A percentile compares a stretch with the other conserved stretches of the same genome.
Conservation (phyloP, 1,140 invertebrate genomes). For the Diabrotica undecimpunctata region DNA sequence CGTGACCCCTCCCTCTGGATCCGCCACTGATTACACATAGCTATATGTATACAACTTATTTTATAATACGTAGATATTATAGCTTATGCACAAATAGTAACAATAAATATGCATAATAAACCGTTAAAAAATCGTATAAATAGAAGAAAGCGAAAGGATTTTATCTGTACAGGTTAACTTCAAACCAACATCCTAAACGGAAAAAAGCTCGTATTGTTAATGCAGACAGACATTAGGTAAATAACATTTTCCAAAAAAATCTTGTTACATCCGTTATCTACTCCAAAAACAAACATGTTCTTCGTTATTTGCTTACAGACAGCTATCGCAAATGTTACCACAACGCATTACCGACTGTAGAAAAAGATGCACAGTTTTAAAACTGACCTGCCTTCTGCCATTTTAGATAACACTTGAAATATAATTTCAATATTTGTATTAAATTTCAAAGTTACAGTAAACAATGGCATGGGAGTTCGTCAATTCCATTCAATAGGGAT, state of each 20-base stretch:
- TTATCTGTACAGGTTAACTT: not conserved
- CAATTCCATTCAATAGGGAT: too few species aligned
- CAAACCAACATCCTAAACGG: not conserved
- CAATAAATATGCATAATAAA: too few species aligned
- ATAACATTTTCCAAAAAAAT: not conserved
- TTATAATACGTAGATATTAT: too few species aligned
- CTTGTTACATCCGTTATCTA: not conserved
- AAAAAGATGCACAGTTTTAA: not conserved
- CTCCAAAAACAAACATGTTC: not conserved
- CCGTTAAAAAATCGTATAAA: too few species aligned
- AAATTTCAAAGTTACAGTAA: too few species aligned
- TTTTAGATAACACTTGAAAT: not conserved
- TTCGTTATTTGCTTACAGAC: not conserved
- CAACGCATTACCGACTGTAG: not conserved
- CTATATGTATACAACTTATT: too few species aligned
- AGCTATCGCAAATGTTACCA: not conserved
- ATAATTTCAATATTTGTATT: too few species aligned
- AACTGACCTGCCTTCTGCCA: constrained; percentile 6
- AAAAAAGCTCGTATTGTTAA: not conserved
- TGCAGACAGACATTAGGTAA: not conserved
- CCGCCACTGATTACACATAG: too few species aligned
- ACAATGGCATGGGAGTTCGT: too few species aligned
- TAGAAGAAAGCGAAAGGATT: not conserved
- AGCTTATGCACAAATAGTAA: too few species aligned
- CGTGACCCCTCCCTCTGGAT: too few species aligned